Evolutionary conservation across 1,140 invertebrate species (phyloP), one percentile per base, ranked within the genome.

Genomic region (Zaprionus lachaisei): DNA sequence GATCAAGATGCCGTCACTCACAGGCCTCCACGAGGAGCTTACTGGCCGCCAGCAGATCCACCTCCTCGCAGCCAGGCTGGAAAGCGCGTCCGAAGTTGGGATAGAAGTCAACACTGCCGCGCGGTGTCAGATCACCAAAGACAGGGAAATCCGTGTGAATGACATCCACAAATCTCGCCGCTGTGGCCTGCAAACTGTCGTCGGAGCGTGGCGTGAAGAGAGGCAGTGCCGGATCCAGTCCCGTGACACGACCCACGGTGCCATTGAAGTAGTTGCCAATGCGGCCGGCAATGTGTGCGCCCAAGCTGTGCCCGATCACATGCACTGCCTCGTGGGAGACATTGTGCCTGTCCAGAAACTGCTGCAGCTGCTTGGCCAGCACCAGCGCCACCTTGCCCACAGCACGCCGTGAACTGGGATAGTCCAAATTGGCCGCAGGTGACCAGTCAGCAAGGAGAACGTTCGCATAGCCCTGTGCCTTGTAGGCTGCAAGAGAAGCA

Each of bases 51-150:
- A 92, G 41, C 22, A 92, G 55, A 64, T 92, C 92, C 54, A 91
- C 73, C 34, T 91, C 76, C 37, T 87, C 85, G 63, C 96, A 96
- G 5, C 96, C 96, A 0, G 95, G 96, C 81, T 96, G 96, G 4
- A 94, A 92, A 6, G 93, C 89, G 5, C 81, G 91, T 0, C 94
- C 94, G 62, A 94, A 95, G 83, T 95, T 95, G 1, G 95, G 95
- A 93, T 94, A 96, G 72, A 95, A 94, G 72, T 96, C 95, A 2
- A 94, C 94, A 1, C 94, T 94, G 2, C 95, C 95, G 0, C 94
- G 85, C 0, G 94, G 92, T 3, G 93, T 82, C 20, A 92, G 91
- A 57, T 94, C 94, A 0, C 95, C 95, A 67, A 95, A 94, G 66
- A 94, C 93, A 0, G 94, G 94, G 17, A 93, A 94, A 60, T 95